A percentile compares a stretch with the other conserved stretches of the same genome.
Conservation (phyloP, 2,113 vertebrate species). For the Kobus ellipsiprymnus region DNA sequence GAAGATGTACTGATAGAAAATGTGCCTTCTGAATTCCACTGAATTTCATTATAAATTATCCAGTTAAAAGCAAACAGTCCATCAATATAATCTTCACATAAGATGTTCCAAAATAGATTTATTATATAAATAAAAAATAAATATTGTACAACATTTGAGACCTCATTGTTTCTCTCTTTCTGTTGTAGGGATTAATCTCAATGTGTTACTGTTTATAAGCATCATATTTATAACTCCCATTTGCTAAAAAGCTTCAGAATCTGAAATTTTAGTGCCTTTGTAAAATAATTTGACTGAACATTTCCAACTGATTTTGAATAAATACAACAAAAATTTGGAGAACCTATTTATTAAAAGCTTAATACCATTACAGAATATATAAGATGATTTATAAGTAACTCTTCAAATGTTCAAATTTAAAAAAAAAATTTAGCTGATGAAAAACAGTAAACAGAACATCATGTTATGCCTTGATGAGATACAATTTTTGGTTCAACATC, state of each 20-base stretch:
- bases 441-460: neutral
- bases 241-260: neutral
- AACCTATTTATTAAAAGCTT: neutral
- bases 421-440: neutral
- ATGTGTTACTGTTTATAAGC: neutral
- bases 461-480: neutral
- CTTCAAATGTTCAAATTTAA: neutral
- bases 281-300: neutral
- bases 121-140: neutral
- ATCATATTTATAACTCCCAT: neutral
- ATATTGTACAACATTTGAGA: neutral
- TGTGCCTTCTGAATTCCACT: neutral
- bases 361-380: neutral
- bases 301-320: neutral
- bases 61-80: neutral
- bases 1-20: no score
- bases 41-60: neutral
- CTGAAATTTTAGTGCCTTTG: neutral
- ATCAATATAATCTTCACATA: neutral
- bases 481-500: neutral
- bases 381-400: neutral
- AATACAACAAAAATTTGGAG: neutral
- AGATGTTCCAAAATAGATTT: neutral
- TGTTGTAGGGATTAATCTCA: neutral
- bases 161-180: neutral